Evolutionary conservation across 92 coral and sea anemone species (phyloP).

Genomic region (Galaxea fascicularis): DNA sequence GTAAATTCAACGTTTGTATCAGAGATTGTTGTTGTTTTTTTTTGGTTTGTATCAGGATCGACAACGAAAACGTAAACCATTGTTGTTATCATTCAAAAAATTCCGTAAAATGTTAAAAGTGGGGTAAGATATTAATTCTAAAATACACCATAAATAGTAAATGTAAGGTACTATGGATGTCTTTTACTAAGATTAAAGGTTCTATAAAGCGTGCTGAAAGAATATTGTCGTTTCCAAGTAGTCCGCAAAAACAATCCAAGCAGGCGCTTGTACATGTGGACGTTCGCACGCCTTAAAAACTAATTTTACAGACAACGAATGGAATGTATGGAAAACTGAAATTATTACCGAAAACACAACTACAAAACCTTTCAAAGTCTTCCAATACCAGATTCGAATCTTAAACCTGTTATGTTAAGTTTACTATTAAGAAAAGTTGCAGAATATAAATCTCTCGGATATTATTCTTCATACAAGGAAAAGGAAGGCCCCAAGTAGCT

Average conservation of each 20-base stretch:
- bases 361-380: too few relatives aligned
- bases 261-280: slow-evolving; percentile 14
- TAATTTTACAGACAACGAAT: too few relatives aligned
- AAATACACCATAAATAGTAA: slow-evolving; percentile 13
- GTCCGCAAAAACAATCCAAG: slow-evolving; percentile 6
- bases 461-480: slow-evolving; percentile 17
- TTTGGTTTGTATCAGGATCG: background rate
- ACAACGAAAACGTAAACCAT: background rate
- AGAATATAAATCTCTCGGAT: slow-evolving; percentile 6
- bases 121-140: background rate
- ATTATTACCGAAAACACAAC: too few relatives aligned
- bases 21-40: background rate
- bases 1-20: background rate
- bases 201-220: slow-evolving; percentile 18
- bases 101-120: background rate
- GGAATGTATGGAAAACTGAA: too few relatives aligned
- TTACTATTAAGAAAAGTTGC: too few relatives aligned
- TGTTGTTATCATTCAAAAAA: background rate
- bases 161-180: slow-evolving; percentile 8
- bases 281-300: background rate
- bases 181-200: background rate
- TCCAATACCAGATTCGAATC: too few relatives aligned
- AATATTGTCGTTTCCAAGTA: background rate
- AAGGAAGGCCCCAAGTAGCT: slow-evolving; percentile 34
- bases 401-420: too few relatives aligned